These are phyloP conservation scores for Zaprionus inermis DNA, from an alignment of 1,140 invertebrate species.

Conservation along the genomic window DNA sequence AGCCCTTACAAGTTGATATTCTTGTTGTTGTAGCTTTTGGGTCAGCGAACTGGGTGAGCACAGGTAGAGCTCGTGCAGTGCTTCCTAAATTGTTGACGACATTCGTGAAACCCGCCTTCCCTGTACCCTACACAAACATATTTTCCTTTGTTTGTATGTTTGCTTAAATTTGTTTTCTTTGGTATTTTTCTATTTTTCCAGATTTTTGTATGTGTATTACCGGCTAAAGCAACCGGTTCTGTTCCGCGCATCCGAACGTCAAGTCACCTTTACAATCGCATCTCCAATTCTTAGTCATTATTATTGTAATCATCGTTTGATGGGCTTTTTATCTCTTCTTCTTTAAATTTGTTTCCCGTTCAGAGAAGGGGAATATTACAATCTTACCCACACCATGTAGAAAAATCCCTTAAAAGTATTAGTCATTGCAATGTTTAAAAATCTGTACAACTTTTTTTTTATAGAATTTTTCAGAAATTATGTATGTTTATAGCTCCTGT, in stretches of 20 bases:
- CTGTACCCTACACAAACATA: background rate
- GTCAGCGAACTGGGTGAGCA: conserved; percentile 56
- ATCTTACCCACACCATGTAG: too few relatives aligned
- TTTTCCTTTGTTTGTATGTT: background rate
- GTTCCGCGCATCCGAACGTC: background rate
- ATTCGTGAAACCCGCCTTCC: conserved; percentile 22
- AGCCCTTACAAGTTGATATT: conserved; percentile 9
- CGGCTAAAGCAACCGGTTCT: conserved; percentile 38
- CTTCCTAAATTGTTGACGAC: conserved; percentile 44
- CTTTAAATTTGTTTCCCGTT: background rate
- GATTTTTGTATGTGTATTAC: conserved; percentile 1
- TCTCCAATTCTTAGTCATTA: conserved; percentile 37
- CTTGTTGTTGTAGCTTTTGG: conserved; percentile 27
- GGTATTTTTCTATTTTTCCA: conserved; percentile 12
- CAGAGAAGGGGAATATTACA: background rate
- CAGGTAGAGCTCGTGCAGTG: conserved; percentile 50
- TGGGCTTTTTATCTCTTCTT: conserved; percentile 24
- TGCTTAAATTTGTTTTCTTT: conserved; percentile 4
- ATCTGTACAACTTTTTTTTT: background rate
- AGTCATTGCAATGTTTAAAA: background rate
- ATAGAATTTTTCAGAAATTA: background rate
- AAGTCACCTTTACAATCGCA: conserved; percentile 3
- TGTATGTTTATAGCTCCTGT: too few relatives aligned
- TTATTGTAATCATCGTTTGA: conserved; percentile 33
- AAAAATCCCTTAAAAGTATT: background rate